Evolutionary conservation across 92 coral and sea anemone genomes (phyloP).

Genomic region (Phenganax stokvisi): DNA sequence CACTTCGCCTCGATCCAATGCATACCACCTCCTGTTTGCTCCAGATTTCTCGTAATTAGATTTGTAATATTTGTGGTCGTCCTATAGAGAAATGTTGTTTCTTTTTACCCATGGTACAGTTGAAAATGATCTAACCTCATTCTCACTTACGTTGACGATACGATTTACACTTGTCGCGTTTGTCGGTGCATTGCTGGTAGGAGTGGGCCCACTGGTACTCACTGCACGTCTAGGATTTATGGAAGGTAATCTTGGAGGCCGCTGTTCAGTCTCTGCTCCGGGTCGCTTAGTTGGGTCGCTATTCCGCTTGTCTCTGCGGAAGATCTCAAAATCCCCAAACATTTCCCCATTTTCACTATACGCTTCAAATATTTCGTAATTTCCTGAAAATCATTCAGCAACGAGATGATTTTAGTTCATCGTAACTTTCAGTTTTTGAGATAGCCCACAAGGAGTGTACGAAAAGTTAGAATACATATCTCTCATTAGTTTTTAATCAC

Average conservation of each 20-base stretch:
- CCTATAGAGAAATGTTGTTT: slow-evolving; percentile 5
- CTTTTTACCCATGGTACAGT: background rate
- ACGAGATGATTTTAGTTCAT: no score
- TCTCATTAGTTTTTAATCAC: no score
- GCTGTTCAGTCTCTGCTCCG: slow-evolving; percentile 11
- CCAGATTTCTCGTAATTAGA: slow-evolving; percentile 19
- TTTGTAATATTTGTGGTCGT: slow-evolving; percentile 23
- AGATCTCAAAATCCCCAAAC: background rate
- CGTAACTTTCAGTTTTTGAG: no score
- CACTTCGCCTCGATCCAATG: background rate
- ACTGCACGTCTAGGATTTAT: background rate
- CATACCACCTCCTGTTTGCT: slow-evolving; percentile 7
- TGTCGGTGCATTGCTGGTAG: background rate
- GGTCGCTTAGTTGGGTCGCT: slow-evolving; percentile 3
- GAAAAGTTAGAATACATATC: no score
- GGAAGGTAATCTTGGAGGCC: background rate
- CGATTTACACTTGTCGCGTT: background rate
- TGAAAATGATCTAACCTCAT: background rate
- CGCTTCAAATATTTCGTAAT: background rate
- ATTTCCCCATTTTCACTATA: slow-evolving; percentile 8
- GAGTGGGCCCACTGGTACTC: background rate
- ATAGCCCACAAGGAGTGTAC: no score
- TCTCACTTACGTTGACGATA: background rate
- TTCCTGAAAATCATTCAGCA: no score
- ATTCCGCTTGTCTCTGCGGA: slow-evolving; percentile 8